Conservation (phyloP, 2,888 invertebrate species). For the Dryobotodes eremita region DNA sequence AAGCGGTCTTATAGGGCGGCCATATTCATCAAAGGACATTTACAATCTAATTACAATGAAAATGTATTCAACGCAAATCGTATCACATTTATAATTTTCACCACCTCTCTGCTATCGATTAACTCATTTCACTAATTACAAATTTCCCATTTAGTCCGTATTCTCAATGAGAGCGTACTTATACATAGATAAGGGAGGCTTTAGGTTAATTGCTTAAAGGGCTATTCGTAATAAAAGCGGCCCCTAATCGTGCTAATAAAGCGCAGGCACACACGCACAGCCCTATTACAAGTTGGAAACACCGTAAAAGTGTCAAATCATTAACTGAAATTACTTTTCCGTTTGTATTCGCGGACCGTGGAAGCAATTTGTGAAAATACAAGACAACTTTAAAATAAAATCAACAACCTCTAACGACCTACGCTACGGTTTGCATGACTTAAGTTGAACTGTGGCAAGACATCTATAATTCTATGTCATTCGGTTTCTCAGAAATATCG, state of each 20-base stretch:
- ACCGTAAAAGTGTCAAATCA: constrained; percentile 85
- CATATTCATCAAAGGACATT: constrained; percentile 26
- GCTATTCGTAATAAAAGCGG: constrained; percentile 82
- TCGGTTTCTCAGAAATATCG: constrained; percentile 40
- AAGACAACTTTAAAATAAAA: constrained; percentile 44
- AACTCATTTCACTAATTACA: constrained; percentile 61
- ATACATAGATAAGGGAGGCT: constrained; percentile 67
- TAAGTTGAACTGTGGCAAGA: constrained; percentile 34
- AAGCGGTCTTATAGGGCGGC: neutral
- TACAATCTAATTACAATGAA: constrained; percentile 33
- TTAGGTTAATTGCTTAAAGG: constrained; percentile 79
- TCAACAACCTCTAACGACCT: constrained; percentile 25
- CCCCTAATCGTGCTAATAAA: constrained; percentile 81
- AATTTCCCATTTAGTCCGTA: constrained; percentile 49
- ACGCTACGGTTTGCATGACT: constrained; percentile 29
- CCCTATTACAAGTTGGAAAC: constrained; percentile 75
- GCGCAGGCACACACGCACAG: constrained; percentile 74
- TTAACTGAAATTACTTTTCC: constrained; percentile 83
- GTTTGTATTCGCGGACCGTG: constrained; percentile 68
- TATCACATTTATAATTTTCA: constrained; percentile 53
- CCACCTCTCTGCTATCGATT: constrained; percentile 46
- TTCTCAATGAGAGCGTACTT: constrained; percentile 48
- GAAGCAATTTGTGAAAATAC: constrained; percentile 48
- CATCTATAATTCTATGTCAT: constrained; percentile 40
- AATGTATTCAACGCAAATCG: constrained; percentile 47